These are phyloP conservation scores for Callimorpha dominula DNA, from an alignment of 2,888 invertebrate genomes.

Conservation along the genomic window DNA sequence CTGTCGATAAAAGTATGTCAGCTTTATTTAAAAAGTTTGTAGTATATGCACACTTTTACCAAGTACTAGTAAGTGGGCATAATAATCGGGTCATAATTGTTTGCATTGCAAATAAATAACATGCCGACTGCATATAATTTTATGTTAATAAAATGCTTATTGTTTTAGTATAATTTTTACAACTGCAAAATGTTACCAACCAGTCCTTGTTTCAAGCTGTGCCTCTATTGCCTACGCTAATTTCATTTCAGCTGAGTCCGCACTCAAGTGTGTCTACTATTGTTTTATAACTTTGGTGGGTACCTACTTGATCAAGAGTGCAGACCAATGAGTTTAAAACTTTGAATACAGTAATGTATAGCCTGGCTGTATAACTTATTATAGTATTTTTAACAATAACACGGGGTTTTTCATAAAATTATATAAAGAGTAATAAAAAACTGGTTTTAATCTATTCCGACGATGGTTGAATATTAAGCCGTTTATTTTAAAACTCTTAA, in stretches of 20 bases:
- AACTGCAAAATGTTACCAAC: constrained; percentile 32
- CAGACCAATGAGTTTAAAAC: constrained; percentile 35
- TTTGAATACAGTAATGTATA: constrained; percentile 10
- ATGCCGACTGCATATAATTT: constrained; percentile 25
- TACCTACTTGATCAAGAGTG: constrained; percentile 24
- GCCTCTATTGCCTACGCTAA: constrained; percentile 30
- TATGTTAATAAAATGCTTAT: constrained; percentile 28
- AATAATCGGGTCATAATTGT: constrained; percentile 15
- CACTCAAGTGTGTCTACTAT: constrained; percentile 24
- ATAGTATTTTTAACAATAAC: background rate
- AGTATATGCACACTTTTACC: background rate
- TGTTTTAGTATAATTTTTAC: constrained; percentile 27
- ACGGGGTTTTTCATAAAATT: constrained; percentile 2
- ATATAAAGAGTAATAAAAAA: constrained; percentile 30
- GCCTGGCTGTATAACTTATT: constrained; percentile 12
- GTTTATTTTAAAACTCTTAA: constrained; percentile 37
- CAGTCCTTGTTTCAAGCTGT: constrained; percentile 44
- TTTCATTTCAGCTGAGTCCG: constrained; percentile 29
- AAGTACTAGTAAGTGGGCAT: constrained; percentile 14
- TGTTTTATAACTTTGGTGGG: constrained; percentile 13
- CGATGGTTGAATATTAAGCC: constrained; percentile 26
- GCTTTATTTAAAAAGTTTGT: constrained; percentile 19
- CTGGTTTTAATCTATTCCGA: constrained; percentile 30
- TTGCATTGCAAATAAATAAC: constrained; percentile 14
- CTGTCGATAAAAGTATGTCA: constrained; percentile 34